Evolutionary conservation across 2,797 vertebrate species (phyloP).

Genomic region (Eutrigla gurnardus): DNA sequence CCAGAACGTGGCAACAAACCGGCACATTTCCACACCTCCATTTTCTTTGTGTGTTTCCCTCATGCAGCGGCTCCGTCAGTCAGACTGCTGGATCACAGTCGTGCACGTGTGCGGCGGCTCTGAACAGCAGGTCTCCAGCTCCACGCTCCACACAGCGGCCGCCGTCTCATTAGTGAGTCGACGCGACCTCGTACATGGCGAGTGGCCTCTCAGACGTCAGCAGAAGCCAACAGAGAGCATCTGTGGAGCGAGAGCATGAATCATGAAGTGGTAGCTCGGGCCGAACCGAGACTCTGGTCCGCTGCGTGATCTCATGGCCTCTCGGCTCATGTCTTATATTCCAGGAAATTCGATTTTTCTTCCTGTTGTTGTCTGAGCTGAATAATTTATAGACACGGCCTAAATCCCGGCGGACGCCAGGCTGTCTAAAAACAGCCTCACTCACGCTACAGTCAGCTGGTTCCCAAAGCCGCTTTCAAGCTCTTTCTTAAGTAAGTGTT

Average conservation of each 20-base stretch:
- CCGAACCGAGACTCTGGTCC: background rate
- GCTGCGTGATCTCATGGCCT: conserved; percentile 22
- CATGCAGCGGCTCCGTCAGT: background rate
- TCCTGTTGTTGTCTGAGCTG: conserved; percentile 25
- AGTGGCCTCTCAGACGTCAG: conserved; percentile 3
- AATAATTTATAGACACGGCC: conserved; percentile 51
- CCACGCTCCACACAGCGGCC: background rate
- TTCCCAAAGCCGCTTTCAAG: background rate
- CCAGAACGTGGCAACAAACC: no score
- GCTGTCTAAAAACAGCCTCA: conserved; percentile 31
- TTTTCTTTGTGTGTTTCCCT: background rate
- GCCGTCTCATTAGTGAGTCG: background rate
- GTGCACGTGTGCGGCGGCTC: background rate
- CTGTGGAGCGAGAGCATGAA: conserved; percentile 5
- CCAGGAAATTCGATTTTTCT: conserved; percentile 25
- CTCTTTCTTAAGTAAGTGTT: background rate
- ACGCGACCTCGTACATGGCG: background rate
- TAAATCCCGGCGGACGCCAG: conserved; percentile 37
- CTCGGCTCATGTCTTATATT: conserved; percentile 26
- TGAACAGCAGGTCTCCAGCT: conserved; percentile 7
- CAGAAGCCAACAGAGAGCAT: conserved; percentile 10
- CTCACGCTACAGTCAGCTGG: background rate
- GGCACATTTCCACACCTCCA: no score
- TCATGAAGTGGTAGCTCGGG: conserved; percentile 7
- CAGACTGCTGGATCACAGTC: background rate